A percentile compares a stretch with the other conserved stretches of the same genome.
Conservation (phyloP, 2,888 invertebrate genomes). For the Leptopilina myrica region DNA sequence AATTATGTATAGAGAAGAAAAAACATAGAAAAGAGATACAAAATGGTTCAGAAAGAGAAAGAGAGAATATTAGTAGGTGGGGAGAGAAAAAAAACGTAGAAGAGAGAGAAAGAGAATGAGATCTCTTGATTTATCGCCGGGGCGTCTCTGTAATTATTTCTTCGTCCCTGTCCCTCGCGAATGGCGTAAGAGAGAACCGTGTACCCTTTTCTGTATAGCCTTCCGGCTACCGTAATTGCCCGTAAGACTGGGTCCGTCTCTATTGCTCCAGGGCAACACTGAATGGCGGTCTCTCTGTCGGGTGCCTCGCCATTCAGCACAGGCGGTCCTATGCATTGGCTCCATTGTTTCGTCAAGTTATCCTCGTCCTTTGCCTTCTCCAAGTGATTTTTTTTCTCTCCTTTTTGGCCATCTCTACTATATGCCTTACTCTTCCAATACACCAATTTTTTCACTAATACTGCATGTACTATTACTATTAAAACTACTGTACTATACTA, state of each 20-base stretch:
- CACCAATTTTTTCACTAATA: too few relatives aligned
- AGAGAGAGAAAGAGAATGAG: slow-evolving; percentile 56
- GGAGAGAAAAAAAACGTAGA: slow-evolving; percentile 46
- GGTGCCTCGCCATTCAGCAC: slow-evolving; percentile 41
- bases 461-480: too few relatives aligned
- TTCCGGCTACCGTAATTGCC: slow-evolving; percentile 57
- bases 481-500: too few relatives aligned
- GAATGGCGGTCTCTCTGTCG: slow-evolving; percentile 38
- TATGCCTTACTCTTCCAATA: too few relatives aligned
- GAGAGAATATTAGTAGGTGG: slow-evolving; percentile 37
- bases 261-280: slow-evolving; percentile 18
- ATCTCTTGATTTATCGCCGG: slow-evolving; percentile 74
- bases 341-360: slow-evolving; percentile 49
- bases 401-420: too few relatives aligned
- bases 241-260: slow-evolving; percentile 28
- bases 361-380: not conserved
- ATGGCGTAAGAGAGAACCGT: slow-evolving; percentile 42
- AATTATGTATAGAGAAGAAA: slow-evolving; percentile 56
- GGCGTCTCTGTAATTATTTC: slow-evolving; percentile 75
- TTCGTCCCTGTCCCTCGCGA: slow-evolving; percentile 56
- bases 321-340: slow-evolving; percentile 12
- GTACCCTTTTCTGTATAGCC: slow-evolving; percentile 43
- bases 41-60: slow-evolving; percentile 31
- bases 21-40: not conserved
- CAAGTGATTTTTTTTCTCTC: not conserved